Conservation (phyloP, 2,888 invertebrate genomes). For the Nebria salina region DNA sequence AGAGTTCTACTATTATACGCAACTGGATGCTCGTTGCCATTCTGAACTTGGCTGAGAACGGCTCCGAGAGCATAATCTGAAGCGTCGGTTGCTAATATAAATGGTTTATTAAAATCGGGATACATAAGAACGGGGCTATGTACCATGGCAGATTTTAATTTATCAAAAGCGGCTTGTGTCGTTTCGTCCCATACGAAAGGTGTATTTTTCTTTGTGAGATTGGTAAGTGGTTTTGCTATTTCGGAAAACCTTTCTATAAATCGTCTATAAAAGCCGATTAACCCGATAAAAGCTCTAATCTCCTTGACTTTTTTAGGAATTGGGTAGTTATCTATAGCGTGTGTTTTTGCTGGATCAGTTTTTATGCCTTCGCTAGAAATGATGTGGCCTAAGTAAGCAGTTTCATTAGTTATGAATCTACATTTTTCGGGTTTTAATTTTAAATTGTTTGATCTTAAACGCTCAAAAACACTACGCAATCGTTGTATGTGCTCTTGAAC, state of each 20-base stretch:
- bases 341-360: slow-evolving; percentile 47
- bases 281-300: slow-evolving; percentile 29
- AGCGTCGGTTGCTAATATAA: slow-evolving; percentile 48
- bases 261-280: slow-evolving; percentile 22
- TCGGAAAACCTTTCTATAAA: slow-evolving; percentile 24
- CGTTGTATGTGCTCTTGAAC: slow-evolving; percentile 21
- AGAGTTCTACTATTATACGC: slow-evolving; percentile 47
- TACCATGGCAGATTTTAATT: slow-evolving; percentile 17
- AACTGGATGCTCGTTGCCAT: slow-evolving; percentile 43
- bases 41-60: slow-evolving; percentile 43
- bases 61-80: slow-evolving; percentile 45
- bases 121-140: slow-evolving; percentile 29
- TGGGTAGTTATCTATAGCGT: slow-evolving; percentile 44
- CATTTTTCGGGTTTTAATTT: slow-evolving; percentile 48
- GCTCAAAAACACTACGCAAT: slow-evolving; percentile 10
- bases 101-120: slow-evolving; percentile 43
- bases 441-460: slow-evolving; percentile 30
- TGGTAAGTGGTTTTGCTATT: slow-evolving; percentile 39
- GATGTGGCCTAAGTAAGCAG: slow-evolving; percentile 48
- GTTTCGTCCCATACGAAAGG: slow-evolving; percentile 32
- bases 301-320: slow-evolving; percentile 15
- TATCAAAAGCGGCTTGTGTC: slow-evolving; percentile 31
- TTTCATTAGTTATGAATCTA: slow-evolving; percentile 40
- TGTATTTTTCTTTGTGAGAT: slow-evolving; percentile 33
- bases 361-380: slow-evolving; percentile 47